Percentiles rank a stretch among this genome's conserved stretches.
phyloP scores from a whole-genome alignment of 2,797 vertebrate species.

The Brotula barbata region DNA sequence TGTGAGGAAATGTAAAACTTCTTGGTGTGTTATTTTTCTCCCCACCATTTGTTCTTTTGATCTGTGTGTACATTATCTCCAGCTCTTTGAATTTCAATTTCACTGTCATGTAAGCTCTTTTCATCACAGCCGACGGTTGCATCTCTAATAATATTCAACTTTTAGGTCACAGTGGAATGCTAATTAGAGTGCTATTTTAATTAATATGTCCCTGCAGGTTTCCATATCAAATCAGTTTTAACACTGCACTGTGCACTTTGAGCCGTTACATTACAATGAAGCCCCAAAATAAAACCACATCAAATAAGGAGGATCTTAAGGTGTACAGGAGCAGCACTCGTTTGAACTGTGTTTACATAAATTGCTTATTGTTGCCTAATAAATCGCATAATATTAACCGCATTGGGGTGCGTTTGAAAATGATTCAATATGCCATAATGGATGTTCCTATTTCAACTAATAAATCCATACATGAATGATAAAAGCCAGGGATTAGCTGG shows the following conservation, averaged over 20 bases:
- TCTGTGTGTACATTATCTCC: slow-evolving; percentile 85
- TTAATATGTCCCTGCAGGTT: slow-evolving; percentile 86
- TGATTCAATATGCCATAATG: slow-evolving; percentile 54
- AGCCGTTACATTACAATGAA: slow-evolving; percentile 78
- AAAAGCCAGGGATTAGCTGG: slow-evolving; percentile 55
- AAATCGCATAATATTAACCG: slow-evolving; percentile 66
- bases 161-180: slow-evolving; percentile 85
- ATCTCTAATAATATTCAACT: slow-evolving; percentile 86
- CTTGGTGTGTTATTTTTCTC: slow-evolving; percentile 74
- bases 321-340: slow-evolving; percentile 63
- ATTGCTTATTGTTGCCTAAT: slow-evolving; percentile 75
- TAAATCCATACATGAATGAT: slow-evolving; percentile 67
- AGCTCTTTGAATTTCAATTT: slow-evolving; percentile 86
- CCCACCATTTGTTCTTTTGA: slow-evolving; percentile 85
- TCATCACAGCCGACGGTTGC: slow-evolving; percentile 81
- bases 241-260: slow-evolving; percentile 76
- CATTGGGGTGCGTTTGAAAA: slow-evolving; percentile 51
- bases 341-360: slow-evolving; percentile 80
- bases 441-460: slow-evolving; percentile 68
- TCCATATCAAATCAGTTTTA: slow-evolving; percentile 81
- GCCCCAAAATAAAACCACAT: slow-evolving; percentile 75
- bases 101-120: slow-evolving; percentile 85
- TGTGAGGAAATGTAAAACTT: slow-evolving; percentile 80
- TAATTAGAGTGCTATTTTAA: slow-evolving; percentile 86
- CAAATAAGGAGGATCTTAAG: slow-evolving; percentile 66